Evolutionary conservation across 2,113 vertebrate genomes (phyloP), one percentile per base, ranked within the genome.

Genomic region (Kryptolebias marmoratus): DNA sequence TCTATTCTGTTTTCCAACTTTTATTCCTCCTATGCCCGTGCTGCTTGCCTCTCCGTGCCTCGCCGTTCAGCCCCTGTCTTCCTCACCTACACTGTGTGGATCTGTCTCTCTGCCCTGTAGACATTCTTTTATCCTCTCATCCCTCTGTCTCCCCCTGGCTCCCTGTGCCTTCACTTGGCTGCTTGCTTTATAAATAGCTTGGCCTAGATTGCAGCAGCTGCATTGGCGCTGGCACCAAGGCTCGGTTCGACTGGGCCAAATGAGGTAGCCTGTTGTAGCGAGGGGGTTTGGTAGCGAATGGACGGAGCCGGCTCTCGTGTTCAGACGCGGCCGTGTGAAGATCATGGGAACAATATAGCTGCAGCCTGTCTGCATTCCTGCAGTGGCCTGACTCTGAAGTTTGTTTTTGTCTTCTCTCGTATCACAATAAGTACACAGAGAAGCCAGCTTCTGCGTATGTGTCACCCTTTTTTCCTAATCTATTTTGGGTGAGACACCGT

Each of bases 181-280:
- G 89, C 79, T 65, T 73, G 84, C 86, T 93, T 88, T 93, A 94
- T 91, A 92, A 94, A 94, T 94, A 94, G 92, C 92, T 87, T 91
- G 93, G 87, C 94, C 93, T 93, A 94, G 88, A 92, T 94, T 93
- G 89, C 77, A 76, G 86, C 90, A 92, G 88, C 92, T 92, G 93
- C 93, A 94, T 85, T 88, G 90, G 89, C 79, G 80, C 82, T 90
- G 87, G 88, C 88, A 92, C 87, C 80, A 81, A 70, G 22, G 83
- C 50, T 79, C 81, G 80, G 80, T 80, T 81, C 75, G 86, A 81
- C 68, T 70, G 63, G 65, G 82, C 77, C 79, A 80, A 85, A 22
- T 67, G 80, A 91, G 88, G 81, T 86, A 83, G 83, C 58, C 74
- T 73, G 84, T 70, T 79, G 63, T 74, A 72, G 66, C 50, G 31